These are phyloP conservation scores for Diplogasteroides magnus DNA, from an alignment of 1,140 invertebrate genomes.

Conservation along the genomic window DNA sequence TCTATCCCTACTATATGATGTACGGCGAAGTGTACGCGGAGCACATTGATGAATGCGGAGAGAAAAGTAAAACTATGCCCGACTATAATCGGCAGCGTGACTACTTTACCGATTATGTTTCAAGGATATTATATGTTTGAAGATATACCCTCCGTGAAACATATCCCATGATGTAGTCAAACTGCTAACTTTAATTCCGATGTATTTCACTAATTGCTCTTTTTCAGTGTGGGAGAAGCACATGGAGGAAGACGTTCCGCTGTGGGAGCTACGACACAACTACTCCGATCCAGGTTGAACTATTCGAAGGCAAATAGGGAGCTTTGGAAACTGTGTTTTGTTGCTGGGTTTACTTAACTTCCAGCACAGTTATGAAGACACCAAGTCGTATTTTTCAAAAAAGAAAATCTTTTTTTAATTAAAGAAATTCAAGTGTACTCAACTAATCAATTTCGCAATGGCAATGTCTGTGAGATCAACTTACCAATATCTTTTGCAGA, in stretches of 20 bases:
- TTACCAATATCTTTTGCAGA: background rate
- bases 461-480: background rate
- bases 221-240: slow-evolving; percentile 76
- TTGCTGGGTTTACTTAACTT: too few species aligned
- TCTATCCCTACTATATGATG: slow-evolving; percentile 94
- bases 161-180: background rate
- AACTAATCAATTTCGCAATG: background rate
- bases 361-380: too few species aligned
- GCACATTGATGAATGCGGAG: slow-evolving; percentile 54
- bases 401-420: too few species aligned
- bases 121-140: too few species aligned
- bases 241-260: slow-evolving; percentile 56
- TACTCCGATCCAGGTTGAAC: too few species aligned
- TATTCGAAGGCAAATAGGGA: too few species aligned
- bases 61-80: slow-evolving; percentile 37
- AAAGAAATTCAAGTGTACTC: background rate
- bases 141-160: too few species aligned
- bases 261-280: slow-evolving; percentile 17
- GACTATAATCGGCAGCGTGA: too few species aligned
- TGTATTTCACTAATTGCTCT: background rate
- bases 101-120: slow-evolving; percentile 1
- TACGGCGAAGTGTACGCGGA: slow-evolving; percentile 94
- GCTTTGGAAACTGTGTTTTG: too few species aligned
- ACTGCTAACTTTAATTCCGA: background rate
- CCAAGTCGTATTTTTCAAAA: too few species aligned